Base-by-base conservation (phyloP, 2,888 invertebrate species). In the Nasonovia ribisnigri region DNA sequence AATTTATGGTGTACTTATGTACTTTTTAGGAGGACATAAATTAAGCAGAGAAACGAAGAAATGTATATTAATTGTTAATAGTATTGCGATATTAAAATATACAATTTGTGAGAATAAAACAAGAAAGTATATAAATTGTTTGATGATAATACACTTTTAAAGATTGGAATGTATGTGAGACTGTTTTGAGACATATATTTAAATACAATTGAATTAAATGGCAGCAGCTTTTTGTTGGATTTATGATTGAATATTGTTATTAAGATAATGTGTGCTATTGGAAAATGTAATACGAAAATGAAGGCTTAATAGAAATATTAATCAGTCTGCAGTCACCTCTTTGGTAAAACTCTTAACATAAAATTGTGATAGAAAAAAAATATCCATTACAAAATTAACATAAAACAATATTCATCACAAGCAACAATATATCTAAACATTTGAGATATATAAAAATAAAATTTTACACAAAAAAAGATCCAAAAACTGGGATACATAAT, bases 281-380 rank as follows among this genome's bases (percentile, higher is more conserved):
- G 20, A 26, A 16, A 77, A 36, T 36, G 36, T 77, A 77, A 77
- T 77, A 77, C 77, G 36, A 77, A 77, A 77, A 16, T 43, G 92
- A 88, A 92, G 92, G 92, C 92, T 92, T 92, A 92, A 88, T 51
- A 67, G 88, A 92, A 92, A 92, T 92, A 88, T 92, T 92, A 77
- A 92, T 92, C 92, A 92, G 92, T 92, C 92, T 88, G 92, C 88
- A 77, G 88, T 92, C 88, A 92, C 67, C 88, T 92, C 43, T n/a
- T 88, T 24, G 92, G 88, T 88, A 77, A 54, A 88, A 87, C 67
- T 60, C 87, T 92, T 92, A 92, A 92, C 87, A 29, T 92, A 92
- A 92, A 92, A 87, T 51, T 60, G 26, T 46, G 36, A 48, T 87
- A 60, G 60, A 87, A 86, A 87, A 88, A 92, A 57, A 91, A 67